Base-by-base conservation (phyloP, 1,140 invertebrate genomes). In the Brachionus rubens region DNA sequence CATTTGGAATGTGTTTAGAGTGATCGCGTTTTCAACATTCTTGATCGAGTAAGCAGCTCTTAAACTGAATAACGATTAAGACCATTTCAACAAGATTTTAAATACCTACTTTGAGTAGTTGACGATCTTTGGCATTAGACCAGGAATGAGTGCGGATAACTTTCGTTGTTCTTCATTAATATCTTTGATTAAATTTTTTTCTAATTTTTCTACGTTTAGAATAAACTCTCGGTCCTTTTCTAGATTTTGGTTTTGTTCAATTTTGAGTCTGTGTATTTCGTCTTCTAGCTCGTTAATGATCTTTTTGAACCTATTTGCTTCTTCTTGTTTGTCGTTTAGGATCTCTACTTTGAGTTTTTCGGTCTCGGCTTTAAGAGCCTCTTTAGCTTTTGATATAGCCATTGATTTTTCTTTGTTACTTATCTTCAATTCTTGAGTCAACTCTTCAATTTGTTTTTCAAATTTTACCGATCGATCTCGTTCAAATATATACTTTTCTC, bases 381-480 rank as follows among this genome's bases (percentile, higher is more conserved):
- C 68, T 72, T 54, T 48, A 12, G 68, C 68, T 50, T 33, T 30
- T 3, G 24, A 4, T 16, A 72, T n/a, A 7, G 68, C 68, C 9
- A 50, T 10, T 2, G 26, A 19, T 54, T 72, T 72, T 72, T 72
- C 68, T 26, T 72, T 72, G 12, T 54, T 54, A 24, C 19, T 24
- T 14, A 50, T 36, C n/a, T 48, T 54, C 14, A 72, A 14, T 7
- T 72, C 68, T 24, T 72, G 46, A 50, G 24, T 72, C n/a, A 72
- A 19, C 30, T 54, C 68, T 50, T 72, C 50, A n/a, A 72, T 72
- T 72, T 48, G 46, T 30, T 72, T 72, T 50, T 72, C 50, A 24
- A 24, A 54, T 72, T 54, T 48, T 4, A 14, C 14, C 3, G 46
- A 19, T 7, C 46, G 43, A 28, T 72, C 46, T 40, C 28, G 21